phyloP scores from a whole-genome alignment of 1,140 invertebrate species.

The Cotesia typhae region DNA sequence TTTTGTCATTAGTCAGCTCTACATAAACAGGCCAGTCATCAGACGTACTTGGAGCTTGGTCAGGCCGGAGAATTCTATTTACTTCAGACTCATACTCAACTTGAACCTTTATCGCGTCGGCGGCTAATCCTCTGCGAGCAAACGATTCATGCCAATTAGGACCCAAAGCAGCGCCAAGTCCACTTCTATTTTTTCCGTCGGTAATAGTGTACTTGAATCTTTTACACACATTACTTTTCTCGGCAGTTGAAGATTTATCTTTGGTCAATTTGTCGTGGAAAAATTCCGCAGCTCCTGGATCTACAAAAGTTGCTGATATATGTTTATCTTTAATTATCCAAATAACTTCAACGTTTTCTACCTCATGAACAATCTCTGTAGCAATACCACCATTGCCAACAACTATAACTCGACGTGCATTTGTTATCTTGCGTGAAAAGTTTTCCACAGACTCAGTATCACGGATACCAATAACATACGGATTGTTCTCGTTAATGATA shows the following conservation, averaged over 20 bases:
- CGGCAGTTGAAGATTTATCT: slow-evolving; percentile 40
- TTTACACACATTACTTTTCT: slow-evolving; percentile 61
- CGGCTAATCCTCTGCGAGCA: slow-evolving; percentile 69
- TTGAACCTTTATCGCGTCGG: slow-evolving; percentile 59
- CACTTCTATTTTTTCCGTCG: slow-evolving; percentile 48
- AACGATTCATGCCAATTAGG: slow-evolving; percentile 91
- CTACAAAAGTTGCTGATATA: slow-evolving; percentile 92
- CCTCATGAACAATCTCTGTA: slow-evolving; percentile 92
- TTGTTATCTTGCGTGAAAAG: slow-evolving; percentile 76
- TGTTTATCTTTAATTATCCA: slow-evolving; percentile 95
- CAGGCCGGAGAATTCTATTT: slow-evolving; percentile 60
- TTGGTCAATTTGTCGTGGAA: slow-evolving; percentile 71
- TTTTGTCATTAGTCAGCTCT: slow-evolving; percentile 78
- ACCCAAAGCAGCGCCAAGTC: slow-evolving; percentile 85
- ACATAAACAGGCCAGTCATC: slow-evolving; percentile 77
- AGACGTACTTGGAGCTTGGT: slow-evolving; percentile 28
- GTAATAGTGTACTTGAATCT: slow-evolving; percentile 75
- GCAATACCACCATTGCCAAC: slow-evolving; percentile 98
- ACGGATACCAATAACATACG: slow-evolving; percentile 84
- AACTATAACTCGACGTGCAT: slow-evolving; percentile 78
- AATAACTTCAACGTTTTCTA: slow-evolving; percentile 83
- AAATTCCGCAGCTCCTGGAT: slow-evolving; percentile 95
- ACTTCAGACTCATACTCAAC: slow-evolving; percentile 81
- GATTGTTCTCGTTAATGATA: slow-evolving; percentile 73
- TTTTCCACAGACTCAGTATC: slow-evolving; percentile 93